A percentile compares a stretch with the other conserved stretches of the same genome.
phyloP scores from a whole-genome alignment of 1,140 invertebrate species.

The Acromyrmex heyeri region DNA sequence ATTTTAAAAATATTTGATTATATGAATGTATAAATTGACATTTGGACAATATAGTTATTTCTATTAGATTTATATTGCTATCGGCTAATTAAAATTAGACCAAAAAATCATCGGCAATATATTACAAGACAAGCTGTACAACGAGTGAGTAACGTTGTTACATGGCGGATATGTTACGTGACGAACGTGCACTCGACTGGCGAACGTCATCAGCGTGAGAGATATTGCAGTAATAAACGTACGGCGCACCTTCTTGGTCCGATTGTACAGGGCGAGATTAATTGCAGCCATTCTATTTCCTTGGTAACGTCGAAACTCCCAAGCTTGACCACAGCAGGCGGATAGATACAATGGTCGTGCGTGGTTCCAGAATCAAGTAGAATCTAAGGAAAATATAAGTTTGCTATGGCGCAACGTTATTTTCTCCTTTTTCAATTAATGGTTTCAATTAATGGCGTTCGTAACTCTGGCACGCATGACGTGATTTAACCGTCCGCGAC shows the following conservation, averaged over 20 bases:
- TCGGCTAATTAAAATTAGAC: not conserved
- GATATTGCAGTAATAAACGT: slow-evolving; percentile 59
- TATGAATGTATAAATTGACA: not conserved
- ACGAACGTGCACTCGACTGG: slow-evolving; percentile 28
- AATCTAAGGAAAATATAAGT: slow-evolving; percentile 46
- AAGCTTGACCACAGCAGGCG: slow-evolving; percentile 21
- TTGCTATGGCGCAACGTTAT: slow-evolving; percentile 20
- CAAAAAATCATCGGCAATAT: not conserved
- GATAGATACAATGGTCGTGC: slow-evolving; percentile 40
- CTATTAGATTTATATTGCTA: not conserved
- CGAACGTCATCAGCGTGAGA: slow-evolving; percentile 56
- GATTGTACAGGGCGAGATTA: slow-evolving; percentile 57
- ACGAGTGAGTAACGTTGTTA: slow-evolving; percentile 2
- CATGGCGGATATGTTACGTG: slow-evolving; percentile 11
- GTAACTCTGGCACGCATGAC: slow-evolving; percentile 26
- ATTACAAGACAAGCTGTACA: slow-evolving; percentile 20
- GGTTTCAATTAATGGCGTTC: slow-evolving; percentile 27
- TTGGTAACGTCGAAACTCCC: slow-evolving; percentile 46
- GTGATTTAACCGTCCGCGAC: slow-evolving; percentile 46
- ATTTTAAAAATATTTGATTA: not conserved
- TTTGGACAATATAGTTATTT: not conserved
- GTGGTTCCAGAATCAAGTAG: slow-evolving; percentile 39
- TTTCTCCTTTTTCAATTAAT: slow-evolving; percentile 45
- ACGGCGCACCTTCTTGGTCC: slow-evolving; percentile 53
- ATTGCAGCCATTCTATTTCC: slow-evolving; percentile 58